Evolutionary conservation across 2,888 invertebrate genomes (phyloP).

Genomic region (Drosophila testacea): DNA sequence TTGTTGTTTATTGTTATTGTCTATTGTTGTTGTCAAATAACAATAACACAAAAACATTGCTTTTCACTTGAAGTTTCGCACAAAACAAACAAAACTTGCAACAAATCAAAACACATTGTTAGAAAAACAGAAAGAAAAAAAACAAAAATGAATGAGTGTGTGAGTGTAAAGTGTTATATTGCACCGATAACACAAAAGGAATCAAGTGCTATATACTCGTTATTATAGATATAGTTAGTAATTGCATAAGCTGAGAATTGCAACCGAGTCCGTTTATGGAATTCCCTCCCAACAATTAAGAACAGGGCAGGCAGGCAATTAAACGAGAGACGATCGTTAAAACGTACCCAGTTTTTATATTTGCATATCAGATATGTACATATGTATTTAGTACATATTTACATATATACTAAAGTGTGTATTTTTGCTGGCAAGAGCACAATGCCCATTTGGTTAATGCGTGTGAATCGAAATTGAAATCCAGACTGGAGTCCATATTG

Average conservation of each 20-base stretch:
- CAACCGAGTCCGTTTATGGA: constrained; percentile 26
- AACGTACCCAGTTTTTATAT: background rate
- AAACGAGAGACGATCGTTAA: constrained; percentile 38
- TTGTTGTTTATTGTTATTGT: constrained; percentile 18
- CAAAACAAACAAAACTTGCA: constrained; percentile 29
- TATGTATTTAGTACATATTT: background rate
- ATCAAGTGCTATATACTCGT: background rate
- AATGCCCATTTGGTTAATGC: constrained; percentile 34
- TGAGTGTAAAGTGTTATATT: background rate
- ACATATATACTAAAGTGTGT: background rate
- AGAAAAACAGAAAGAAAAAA: background rate
- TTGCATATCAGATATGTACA: background rate
- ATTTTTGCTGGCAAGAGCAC: constrained; percentile 12
- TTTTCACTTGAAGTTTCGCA: constrained; percentile 40
- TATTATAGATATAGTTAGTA: constrained; percentile 3
- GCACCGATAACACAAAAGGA: constrained; percentile 19
- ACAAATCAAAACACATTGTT: constrained; percentile 17
- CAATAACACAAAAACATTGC: constrained; percentile 1
- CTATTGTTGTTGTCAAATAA: constrained; percentile 20
- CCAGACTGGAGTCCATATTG: constrained; percentile 41
- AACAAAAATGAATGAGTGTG: background rate
- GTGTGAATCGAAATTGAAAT: constrained; percentile 31
- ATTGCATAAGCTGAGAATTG: constrained; percentile 28
- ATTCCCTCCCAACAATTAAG: constrained; percentile 27
- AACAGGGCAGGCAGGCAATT: constrained; percentile 24